Base-by-base conservation (phyloP, 2,113 vertebrate genomes). In the Pantherophis guttatus region DNA sequence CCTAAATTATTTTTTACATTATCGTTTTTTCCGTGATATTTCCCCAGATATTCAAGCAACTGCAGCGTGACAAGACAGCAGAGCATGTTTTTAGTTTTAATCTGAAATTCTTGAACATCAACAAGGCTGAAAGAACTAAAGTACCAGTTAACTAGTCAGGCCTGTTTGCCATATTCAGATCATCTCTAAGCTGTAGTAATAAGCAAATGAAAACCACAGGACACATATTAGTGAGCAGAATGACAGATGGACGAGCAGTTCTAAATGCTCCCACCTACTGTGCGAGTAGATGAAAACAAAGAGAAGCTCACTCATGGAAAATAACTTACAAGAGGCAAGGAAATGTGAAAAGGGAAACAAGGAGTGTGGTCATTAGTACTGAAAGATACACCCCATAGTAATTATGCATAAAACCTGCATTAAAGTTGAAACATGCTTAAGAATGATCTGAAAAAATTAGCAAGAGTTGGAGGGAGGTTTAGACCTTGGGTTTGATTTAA, bases 21-120 rank as follows among this genome's bases (percentile, higher is more conserved):
- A 90, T 55, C 1, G 13, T 58, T 89, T 53, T 94, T 91, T 96
- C 94, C 86, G 86, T 92, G 93, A 62, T 88, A 95, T 95, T 94
- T 97, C 95, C 85, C 92, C 89, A 94, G 92, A 54, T 75, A 94
- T 94, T 58, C 94, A 0, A 92, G 62, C 92, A 96, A 96, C 55
- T 95, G 59, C 91, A 65, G 91, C 92, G 95, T 94, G 95, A 91
- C 7, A 48, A 96, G 95, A 94, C 93, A 95, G 52, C 93, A 94
- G 86, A 55, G 13, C 90, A 97, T 94, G 53, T 86, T 96, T 94
- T 91, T 93, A 94, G 65, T 95, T 95, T 97, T 97, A 95, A 97
- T 96, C 96, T 95, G 92, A 81, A 96, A 96, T 94, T 96, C 89
- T 93, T 95, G 90, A 95, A 88, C 93, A 95, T 93, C 95, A 93